Percentiles rank a stretch among this genome's conserved stretches.
Conservation (phyloP, 1,140 invertebrate species). For the Centruroides sculpturatus region DNA sequence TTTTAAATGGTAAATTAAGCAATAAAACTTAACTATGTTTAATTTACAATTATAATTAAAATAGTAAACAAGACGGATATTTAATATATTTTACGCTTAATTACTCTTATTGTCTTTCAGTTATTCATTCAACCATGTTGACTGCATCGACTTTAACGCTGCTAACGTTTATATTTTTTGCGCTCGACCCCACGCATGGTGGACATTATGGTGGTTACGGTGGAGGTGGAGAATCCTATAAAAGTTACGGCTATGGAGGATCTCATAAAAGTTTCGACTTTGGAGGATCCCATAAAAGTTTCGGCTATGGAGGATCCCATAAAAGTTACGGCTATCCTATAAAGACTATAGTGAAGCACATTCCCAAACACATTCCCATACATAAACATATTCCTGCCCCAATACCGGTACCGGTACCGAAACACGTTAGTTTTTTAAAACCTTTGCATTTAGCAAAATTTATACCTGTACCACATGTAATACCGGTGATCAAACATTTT, state of each 20-base stretch:
- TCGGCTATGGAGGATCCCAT: not conserved
- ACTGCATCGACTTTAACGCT: no score
- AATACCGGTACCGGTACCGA: slow-evolving; percentile 8
- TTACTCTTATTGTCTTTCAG: no score
- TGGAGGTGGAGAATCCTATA: not conserved
- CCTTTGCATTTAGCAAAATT: slow-evolving; percentile 12
- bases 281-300: not conserved
- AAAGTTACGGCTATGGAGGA: not conserved
- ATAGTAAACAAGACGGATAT: no score
- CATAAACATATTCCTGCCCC: slow-evolving; percentile 9
- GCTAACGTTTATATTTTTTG: no score
- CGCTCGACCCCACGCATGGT: no score
- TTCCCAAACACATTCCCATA: slow-evolving; percentile 9
- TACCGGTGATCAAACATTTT: slow-evolving; percentile 15
- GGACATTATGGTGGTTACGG: no score
- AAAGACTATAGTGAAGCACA: slow-evolving; percentile 11
- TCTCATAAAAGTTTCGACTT: not conserved
- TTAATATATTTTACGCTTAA: no score
- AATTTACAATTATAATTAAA: no score
- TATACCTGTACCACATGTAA: slow-evolving; percentile 10
- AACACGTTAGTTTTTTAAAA: slow-evolving; percentile 6
- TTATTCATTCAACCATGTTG: no score
- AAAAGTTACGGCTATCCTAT: slow-evolving; percentile 1
- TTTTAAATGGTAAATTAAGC: no score
- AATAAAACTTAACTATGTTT: no score